Evolutionary conservation across 2,888 invertebrate species (phyloP), one percentile per base, ranked within the genome.

Genomic region (Heteromyza rotundicornis): DNA sequence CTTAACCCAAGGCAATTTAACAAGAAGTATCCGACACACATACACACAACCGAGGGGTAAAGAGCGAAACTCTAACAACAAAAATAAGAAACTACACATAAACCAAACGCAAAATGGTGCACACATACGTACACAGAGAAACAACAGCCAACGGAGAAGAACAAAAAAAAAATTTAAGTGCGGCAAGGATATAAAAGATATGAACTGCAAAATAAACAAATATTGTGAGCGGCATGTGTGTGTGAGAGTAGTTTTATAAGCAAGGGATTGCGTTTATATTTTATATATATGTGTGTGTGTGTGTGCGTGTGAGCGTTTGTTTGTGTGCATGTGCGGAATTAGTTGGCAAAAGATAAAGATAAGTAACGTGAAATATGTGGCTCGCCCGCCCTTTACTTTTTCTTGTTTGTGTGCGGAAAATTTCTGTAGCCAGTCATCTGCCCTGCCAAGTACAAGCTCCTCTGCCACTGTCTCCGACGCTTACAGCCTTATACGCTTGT

Each of bases 151-250:
- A 61, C 57, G 44, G 36, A n/a, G 47, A 32, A 49, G 17, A 60
- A 56, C 35, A 35, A n/a, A 57, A 60, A 64, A 47, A 47, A 3
- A n/a, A 47, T 47, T 20, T 19, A 47, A 62, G 68, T 32, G 55
- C 10, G 27, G 17, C 56, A 32, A 49, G 70, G 65, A 72, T 72
- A 74, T 73, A 71, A 77, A 67, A 74, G 75, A 77, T 75, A 77
- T 75, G 74, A 75, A 72, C 77, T 75, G 77, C 77, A n/a, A 76
- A 77, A 75, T 77, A 75, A 75, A 75, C 75, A 75, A 75, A 77
- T 74, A 76, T 77, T 71, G 71, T 64, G 67, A 3, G 55, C 40
- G 32, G 40, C 44, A 35, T n/a, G n/a, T 14, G 50, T 32, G 22
- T 16, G 47, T 47, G 17, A 23, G 20, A 20, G 44, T 19, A n/a